phyloP scores from a whole-genome alignment of 2,888 invertebrate species.

The Drosophila helvetica region DNA sequence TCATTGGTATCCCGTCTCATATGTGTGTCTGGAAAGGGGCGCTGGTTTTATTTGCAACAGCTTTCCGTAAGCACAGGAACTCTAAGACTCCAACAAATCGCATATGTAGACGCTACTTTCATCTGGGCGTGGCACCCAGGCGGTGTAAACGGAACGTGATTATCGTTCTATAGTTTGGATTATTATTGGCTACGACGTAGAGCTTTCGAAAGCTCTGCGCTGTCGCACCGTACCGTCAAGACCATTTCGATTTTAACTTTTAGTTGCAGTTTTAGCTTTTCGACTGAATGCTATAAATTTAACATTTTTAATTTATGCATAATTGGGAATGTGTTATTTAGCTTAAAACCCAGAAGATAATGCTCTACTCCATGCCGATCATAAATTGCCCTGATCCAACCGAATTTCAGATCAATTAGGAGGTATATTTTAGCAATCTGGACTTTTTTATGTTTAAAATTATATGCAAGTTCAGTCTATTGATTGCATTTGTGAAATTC shows the following conservation, averaged over 20 bases:
- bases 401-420: too few relatives aligned
- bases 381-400: too few relatives aligned
- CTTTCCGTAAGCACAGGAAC: conserved; percentile 23
- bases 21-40: conserved; percentile 68
- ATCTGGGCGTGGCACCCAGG: not conserved
- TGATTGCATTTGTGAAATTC: conserved; percentile 58
- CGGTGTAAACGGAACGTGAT: conserved; percentile 11
- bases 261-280: too few relatives aligned
- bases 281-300: not conserved
- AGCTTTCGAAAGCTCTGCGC: conserved; percentile 6
- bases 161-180: conserved; percentile 22
- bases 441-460: conserved; percentile 5
- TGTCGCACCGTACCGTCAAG: not conserved
- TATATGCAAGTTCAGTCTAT: conserved; percentile 11
- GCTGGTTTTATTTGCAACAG: conserved; percentile 51
- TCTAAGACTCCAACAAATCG: conserved; percentile 12
- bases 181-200: not conserved
- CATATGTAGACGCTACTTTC: not conserved
- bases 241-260: conserved; percentile 9
- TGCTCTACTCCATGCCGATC: too few relatives aligned
- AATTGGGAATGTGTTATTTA: too few relatives aligned
- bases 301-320: too few relatives aligned
- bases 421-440: not conserved
- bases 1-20: conserved; percentile 45
- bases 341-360: too few relatives aligned